phyloP scores from a whole-genome alignment of 2,888 invertebrate genomes.

The Xestia sexstrigata region DNA sequence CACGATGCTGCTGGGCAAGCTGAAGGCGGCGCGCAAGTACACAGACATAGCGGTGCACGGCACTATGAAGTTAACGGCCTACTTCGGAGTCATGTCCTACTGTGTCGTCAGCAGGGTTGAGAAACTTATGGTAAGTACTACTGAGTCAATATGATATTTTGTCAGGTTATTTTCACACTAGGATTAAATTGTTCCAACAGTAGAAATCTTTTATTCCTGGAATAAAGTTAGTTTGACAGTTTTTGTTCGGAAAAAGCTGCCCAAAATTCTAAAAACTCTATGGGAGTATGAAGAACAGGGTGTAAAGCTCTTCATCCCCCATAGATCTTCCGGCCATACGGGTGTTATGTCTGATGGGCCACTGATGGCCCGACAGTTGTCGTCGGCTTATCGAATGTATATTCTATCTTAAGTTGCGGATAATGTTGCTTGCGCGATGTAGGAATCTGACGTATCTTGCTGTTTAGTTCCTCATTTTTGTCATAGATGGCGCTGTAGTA shows the following conservation, averaged over 20 bases:
- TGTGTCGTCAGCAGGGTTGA: slow-evolving; percentile 97
- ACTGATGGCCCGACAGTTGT: too few species aligned
- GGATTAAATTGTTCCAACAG: background rate
- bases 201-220: background rate
- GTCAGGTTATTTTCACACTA: background rate
- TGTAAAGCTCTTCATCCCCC: too few species aligned
- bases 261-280: background rate
- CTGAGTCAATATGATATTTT: background rate
- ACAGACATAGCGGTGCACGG: slow-evolving; percentile 96
- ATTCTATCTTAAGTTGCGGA: too few species aligned
- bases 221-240: background rate
- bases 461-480: too few species aligned
- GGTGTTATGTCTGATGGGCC: too few species aligned
- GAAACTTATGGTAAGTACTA: slow-evolving; percentile 95
- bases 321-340: too few species aligned
- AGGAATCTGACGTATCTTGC: too few species aligned
- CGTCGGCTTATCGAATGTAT: too few species aligned
- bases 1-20: slow-evolving; percentile 93
- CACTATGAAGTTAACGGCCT: slow-evolving; percentile 97
- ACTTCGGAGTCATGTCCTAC: slow-evolving; percentile 97
- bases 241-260: background rate
- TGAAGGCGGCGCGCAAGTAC: slow-evolving; percentile 96
- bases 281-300: too few species aligned
- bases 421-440: too few species aligned
- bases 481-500: too few species aligned